These are phyloP conservation scores for Venustaconcha ellipsiformis DNA, from an alignment of 1,140 invertebrate species.

Conservation along the genomic window DNA sequence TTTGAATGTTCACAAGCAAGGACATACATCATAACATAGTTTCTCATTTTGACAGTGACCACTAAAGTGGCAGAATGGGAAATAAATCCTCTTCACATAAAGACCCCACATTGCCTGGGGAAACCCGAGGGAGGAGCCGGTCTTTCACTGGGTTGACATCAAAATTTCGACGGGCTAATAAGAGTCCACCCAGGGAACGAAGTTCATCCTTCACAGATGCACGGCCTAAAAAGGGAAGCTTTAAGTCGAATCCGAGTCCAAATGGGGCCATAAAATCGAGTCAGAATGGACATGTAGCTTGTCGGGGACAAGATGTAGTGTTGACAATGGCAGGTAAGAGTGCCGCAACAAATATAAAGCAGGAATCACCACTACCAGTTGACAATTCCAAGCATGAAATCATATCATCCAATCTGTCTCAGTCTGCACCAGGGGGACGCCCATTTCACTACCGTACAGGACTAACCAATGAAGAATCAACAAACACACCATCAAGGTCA, in stretches of 20 bases:
- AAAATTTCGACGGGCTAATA: conserved; percentile 21
- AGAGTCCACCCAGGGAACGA: conserved; percentile 25
- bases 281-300: conserved; percentile 30
- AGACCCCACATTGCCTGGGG: conserved; percentile 18
- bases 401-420: conserved; percentile 17
- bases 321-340: conserved; percentile 1
- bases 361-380: background rate
- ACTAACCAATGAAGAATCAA: background rate
- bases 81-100: conserved; percentile 26
- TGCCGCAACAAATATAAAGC: background rate
- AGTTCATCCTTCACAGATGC: conserved; percentile 29
- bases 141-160: conserved; percentile 31
- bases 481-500: conserved; percentile 4
- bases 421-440: conserved; percentile 21
- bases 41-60: too few species aligned
- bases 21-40: too few species aligned
- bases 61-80: conserved; percentile 20
- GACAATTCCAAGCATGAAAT: background rate
- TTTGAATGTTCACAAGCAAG: too few species aligned
- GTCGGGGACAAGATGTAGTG: conserved; percentile 22
- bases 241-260: conserved; percentile 15
- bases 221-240: conserved; percentile 10
- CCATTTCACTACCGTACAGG: conserved; percentile 11
- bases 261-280: conserved; percentile 22
- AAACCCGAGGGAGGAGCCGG: conserved; percentile 25